Evolutionary conservation across 1,140 invertebrate species (phyloP).

Genomic region (fruit fly (Drosophila melanogaster)): Release_6_plus_ISO1_MT NT_033777.3:9313001-9313500

Average conservation of each 20-base stretch:
- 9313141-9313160: neutral
- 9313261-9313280: constrained; percentile 30
- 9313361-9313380: constrained; percentile 31
- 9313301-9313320: constrained; percentile 20
- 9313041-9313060: constrained; percentile 23
- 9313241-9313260: constrained; percentile 43
- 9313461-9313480: neutral
- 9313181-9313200: constrained; percentile 21
- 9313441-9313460: neutral
- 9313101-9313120: constrained; percentile 17
- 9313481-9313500: neutral
- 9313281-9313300: constrained; percentile 42
- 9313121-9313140: constrained; percentile 3
- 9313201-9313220: constrained; percentile 27
- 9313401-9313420: constrained; percentile 47
- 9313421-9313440: constrained; percentile 24
- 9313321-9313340: neutral
- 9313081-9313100: constrained; percentile 9
- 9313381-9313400: constrained; percentile 47
- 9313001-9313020: constrained; percentile 17
- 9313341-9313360: constrained; percentile 32
- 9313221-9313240: constrained; percentile 47
- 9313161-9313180: constrained; percentile 6
- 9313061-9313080: constrained; percentile 2
- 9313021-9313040: neutral